A percentile compares a stretch with the other conserved stretches of the same genome.
These are phyloP conservation scores for Periophthalmodon schlosseri DNA, from an alignment of 2,113 vertebrate genomes.

Conservation along the genomic window DNA sequence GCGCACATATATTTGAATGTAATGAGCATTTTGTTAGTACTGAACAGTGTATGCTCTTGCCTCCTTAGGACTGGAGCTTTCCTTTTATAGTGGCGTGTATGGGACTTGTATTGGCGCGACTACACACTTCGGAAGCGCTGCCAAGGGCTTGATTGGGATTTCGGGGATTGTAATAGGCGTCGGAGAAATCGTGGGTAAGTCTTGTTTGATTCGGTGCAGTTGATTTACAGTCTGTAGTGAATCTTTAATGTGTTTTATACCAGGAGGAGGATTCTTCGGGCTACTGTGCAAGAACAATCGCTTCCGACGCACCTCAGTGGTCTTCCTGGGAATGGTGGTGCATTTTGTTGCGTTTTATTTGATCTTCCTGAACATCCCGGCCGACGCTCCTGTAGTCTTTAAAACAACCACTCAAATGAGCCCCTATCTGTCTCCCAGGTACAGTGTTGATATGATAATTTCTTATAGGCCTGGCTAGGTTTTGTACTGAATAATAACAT, in stretches of 20 bases:
- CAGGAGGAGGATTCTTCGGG: constrained; percentile 93
- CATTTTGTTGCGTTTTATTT: constrained; percentile 94
- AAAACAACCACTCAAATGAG: constrained; percentile 76
- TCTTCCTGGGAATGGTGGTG: constrained; percentile 89
- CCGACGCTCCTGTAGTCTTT: constrained; percentile 86
- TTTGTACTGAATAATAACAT: neutral
- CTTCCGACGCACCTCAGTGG: constrained; percentile 91
- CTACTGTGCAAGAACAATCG: constrained; percentile 87
- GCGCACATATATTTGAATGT: neutral
- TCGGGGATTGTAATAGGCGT: constrained; percentile 94
- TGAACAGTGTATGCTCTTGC: constrained; percentile 3
- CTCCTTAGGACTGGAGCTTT: constrained; percentile 87
- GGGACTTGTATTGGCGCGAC: constrained; percentile 94
- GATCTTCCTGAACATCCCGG: constrained; percentile 93
- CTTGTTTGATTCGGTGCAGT: neutral
- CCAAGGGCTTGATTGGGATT: constrained; percentile 93
- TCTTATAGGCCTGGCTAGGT: neutral
- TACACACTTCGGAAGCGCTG: constrained; percentile 83
- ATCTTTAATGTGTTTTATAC: neutral
- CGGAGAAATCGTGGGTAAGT: constrained; percentile 93
- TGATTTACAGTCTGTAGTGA: neutral
- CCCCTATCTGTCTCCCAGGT: constrained; percentile 89
- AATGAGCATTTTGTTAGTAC: constrained; percentile 1
- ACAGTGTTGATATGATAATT: constrained; percentile 6
- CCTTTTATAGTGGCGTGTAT: constrained; percentile 95